Evolutionary conservation across 2,888 invertebrate species (phyloP), one percentile per base, ranked within the genome.

Genomic region (Pristionchus entomophagus): DNA sequence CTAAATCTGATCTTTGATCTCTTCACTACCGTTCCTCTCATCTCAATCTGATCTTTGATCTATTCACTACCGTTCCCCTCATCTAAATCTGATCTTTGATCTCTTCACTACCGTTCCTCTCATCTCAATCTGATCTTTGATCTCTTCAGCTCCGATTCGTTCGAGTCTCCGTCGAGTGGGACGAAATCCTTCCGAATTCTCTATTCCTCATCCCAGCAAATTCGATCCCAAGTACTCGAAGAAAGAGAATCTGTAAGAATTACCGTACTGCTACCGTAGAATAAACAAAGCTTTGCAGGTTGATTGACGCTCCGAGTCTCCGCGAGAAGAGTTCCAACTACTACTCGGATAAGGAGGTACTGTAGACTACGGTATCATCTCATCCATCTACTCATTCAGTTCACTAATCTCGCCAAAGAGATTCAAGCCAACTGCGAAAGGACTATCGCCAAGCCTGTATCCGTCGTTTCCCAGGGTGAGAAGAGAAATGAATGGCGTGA

Each of bases 261-360:
- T 59, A 26, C 29, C 59, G 29, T 45, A n/a, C n/a, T n/a, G n/a
- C 45, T n/a, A n/a, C n/a, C n/a, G n/a, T n/a, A n/a, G n/a, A 6
- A 6, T 14, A 4, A 10, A 73, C 73, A 29, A 41, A 12, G 26
- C 22, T 35, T 6, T 14, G 6, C 73, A 73, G 73, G 73, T 41
- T 26, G 41, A 73, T 73, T 35, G 73, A 73, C 26, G 73, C 73
- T 12, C 73, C 73, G 41, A 73, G 73, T 32, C 73, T 73, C n/a
- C 73, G 73, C 73, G 73, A 73, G 41, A 73, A 41, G 73, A 73
- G 73, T 41, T n/a, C n/a, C n/a, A n/a, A n/a, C n/a, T n/a, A n/a
- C n/a, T n/a, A n/a, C n/a, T 73, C 73, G 73, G 41, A 73, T 26
- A 73, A 41, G 41, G 73, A 73, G n/a, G 73, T 73, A 41, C 73